Base-by-base conservation (phyloP, 2,888 invertebrate genomes). In the Ectemnius lituratus region DNA sequence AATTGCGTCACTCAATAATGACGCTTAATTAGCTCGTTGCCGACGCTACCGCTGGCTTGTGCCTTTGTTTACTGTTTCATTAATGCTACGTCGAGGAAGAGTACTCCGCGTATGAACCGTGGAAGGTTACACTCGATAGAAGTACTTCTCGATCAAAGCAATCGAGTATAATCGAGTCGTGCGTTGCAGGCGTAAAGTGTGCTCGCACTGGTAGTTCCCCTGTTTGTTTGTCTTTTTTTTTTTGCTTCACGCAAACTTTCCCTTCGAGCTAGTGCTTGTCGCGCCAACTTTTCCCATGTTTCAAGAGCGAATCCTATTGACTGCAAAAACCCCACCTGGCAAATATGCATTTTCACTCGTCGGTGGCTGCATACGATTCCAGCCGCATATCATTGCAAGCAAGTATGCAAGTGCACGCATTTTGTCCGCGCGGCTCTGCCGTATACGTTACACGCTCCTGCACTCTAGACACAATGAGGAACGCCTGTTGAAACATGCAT, bases 1-100 rank as follows among this genome's bases (percentile, higher is more conserved):
- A 46, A 74, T 47, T 8, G 63, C 18, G 16, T 52, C n/a, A 28
- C 28, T 13, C 73, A 47, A n/a, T 28, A 62, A 27, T 13, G 62
- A 67, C 56, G 67, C 56, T 73, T 45, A 52, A 52, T 52, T 52
- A 52, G 52, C 52, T 52, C 14, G 16, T 16, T 14, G 16, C 14
- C 16, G 52, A 6, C 5, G 52, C 20, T n/a, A 28, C 18, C 13
- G 58, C n/a, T 58, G 28, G 28, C 4, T 11, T 6, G 37, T 37
- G 37, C 37, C 13, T 52, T 52, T 52, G 52, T 52, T 52, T 52
- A 52, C 52, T 52, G 16, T 52, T 52, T 37, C 52, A 14, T 52
- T 16, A 16, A 52, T 4, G 52, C 52, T 6, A 16, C 5, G 1
- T 52, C 16, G 52, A 52, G 52, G 6, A 52, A 16, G 52, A 16